Base-by-base conservation (phyloP, 2,797 vertebrate species). In the Alouatta caraya region DNA sequence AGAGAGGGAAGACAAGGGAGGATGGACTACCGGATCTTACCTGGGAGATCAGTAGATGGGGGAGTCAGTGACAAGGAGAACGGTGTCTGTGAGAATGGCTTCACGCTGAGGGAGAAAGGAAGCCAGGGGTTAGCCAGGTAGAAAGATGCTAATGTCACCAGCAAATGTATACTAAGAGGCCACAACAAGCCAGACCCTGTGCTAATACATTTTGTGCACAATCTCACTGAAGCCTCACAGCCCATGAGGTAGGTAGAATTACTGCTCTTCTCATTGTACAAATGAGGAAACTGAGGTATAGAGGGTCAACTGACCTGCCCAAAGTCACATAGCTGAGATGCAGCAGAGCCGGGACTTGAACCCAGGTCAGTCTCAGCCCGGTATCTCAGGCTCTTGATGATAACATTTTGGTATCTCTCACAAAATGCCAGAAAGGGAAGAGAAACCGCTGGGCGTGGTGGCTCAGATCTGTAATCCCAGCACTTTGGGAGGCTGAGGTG, bases 41-140 rank as follows among this genome's bases (percentile, higher is more conserved):
- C 98, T 98, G 98, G 98, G 64, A 98, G 96, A 50, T 98, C 98
- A 22, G 96, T 57, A 59, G 98, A 91, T 28, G 98, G 97, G 64
- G 97, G 97, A 5, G 97, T 97, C 96, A 98, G 93, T 76, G 98
- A 97, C 97, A 98, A 84, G 88, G 98, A 95, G 92, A 98, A 98
- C 1, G 98, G 92, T 15, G 98, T 93, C 97, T 98, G 98, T 7
- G 98, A 97, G 96, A 98, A 98, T 39, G 98, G 98, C 97, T 98
- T 98, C 97, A 98, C 97, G 0, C 98, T 98, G 89, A 55, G 59
- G 94, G 76, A 94, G 33, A 90, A 85, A 95, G 90, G 82, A 97
- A 95, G 91, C 64, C 55, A 55, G 52, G 52, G 59, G 81, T 98
- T 90, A 97, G 95, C 39, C 75, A 80, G 78, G 57, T 48, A 42